Base-by-base conservation (phyloP, 2,797 vertebrate species). In the Benthosema pterotum region DNA sequence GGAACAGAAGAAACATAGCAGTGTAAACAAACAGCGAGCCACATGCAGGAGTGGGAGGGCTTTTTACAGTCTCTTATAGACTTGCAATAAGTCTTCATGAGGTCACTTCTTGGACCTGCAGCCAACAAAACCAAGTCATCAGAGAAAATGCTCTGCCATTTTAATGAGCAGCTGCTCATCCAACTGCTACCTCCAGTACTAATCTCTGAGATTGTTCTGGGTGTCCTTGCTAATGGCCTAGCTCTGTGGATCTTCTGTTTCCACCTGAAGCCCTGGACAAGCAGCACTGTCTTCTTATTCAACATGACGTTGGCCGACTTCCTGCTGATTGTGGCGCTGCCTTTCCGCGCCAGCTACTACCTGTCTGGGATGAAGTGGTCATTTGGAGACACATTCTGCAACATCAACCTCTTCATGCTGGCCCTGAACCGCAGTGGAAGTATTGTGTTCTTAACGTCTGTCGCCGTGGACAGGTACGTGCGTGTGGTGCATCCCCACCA, bases 231-330 rank as follows among this genome's bases (percentile, higher is more conserved):
- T 57, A 91, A 91, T 3, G 88, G 90, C 5, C 16, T 93, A 0
- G 87, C 90, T 58, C 84, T 93, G 13, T 92, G 84, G 55, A 80
- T 92, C 46, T 93, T 95, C 82, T 92, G 83, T 56, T 91, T 92
- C 70, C 79, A 86, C 52, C 67, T 89, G 79, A 94, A 77, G 70
- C 87, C 82, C 15, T 94, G 91, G 89, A 93, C 88, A 69, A 90
- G 91, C 58, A 95, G 92, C 74, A 93, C 89, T 0, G 78, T 89
- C 3, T 72, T 92, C 11, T 82, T 93, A 11, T 92, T 94, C 77
- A 93, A 92, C 68, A 74, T 92, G 86, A 87, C 91, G 0, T 16
- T 90, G 73, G 89, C 92, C 0, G 92, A 93, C 59, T 94, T 95
- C 57, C 81, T 93, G 18, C 86, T 94, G 52, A 85, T 75, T 15